Conservation (phyloP, 1,140 invertebrate genomes). For the Aphis craccivora region DNA sequence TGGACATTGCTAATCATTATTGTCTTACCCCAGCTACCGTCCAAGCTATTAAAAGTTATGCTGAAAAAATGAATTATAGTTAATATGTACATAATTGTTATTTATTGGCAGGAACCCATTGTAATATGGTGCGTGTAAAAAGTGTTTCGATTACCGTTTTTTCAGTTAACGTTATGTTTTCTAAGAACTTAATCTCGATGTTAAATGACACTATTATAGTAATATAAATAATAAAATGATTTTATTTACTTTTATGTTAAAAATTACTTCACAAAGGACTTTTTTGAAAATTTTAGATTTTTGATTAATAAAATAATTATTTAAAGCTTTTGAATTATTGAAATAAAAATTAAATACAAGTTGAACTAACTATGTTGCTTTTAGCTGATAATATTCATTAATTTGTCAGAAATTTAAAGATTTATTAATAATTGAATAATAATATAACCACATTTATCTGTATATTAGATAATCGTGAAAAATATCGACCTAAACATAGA, state of each 20-base stretch:
- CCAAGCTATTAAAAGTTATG: no score
- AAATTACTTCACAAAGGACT: neutral
- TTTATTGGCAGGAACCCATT: no score
- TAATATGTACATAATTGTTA: no score
- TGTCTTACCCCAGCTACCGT: no score
- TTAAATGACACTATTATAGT: no score
- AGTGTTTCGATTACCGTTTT: no score
- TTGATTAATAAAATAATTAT: neutral
- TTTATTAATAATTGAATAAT: neutral
- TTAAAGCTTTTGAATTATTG: neutral
- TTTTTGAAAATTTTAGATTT: neutral
- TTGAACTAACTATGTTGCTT: neutral
- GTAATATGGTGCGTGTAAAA: no score
- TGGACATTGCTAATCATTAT: no score
- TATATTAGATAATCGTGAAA: conserved; percentile 42
- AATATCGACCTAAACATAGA: conserved; percentile 59
- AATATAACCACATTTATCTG: neutral
- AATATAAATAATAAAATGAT: neutral
- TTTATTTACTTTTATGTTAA: neutral
- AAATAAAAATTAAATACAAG: neutral
- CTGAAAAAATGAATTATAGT: no score
- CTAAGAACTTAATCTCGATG: no score
- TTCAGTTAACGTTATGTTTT: no score
- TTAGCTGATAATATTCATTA: no score
- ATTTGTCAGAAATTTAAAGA: neutral